A percentile compares a stretch with the other conserved stretches of the same genome.
phyloP scores from a whole-genome alignment of 2,113 vertebrate species.

The Etheostoma spectabile region DNA sequence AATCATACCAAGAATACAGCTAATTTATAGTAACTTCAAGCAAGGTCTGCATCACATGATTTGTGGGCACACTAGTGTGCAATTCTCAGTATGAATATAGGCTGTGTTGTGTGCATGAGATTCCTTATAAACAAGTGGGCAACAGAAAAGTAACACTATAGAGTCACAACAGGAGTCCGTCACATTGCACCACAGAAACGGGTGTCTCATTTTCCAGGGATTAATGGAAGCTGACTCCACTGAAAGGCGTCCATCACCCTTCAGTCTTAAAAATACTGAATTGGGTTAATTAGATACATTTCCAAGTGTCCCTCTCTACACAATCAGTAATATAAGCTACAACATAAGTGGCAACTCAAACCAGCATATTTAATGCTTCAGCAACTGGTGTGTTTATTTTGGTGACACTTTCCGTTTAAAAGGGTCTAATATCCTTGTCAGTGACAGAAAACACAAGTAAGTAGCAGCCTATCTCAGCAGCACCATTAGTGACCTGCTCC shows the following conservation, averaged over 20 bases:
- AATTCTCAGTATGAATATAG: background rate
- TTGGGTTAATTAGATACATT: constrained; percentile 39
- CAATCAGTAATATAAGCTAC: background rate
- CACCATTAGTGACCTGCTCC: constrained; percentile 44
- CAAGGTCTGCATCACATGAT: background rate
- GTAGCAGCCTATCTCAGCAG: constrained; percentile 18
- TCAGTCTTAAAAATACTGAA: constrained; percentile 4
- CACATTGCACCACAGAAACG: constrained; percentile 22
- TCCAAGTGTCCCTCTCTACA: background rate
- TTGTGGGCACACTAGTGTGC: background rate
- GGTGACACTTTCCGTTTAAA: background rate
- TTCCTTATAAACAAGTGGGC: background rate
- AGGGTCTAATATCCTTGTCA: background rate
- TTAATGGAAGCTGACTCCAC: constrained; percentile 58
- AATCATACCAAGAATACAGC: constrained; percentile 55
- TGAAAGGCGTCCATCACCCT: constrained; percentile 31
- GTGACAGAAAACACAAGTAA: constrained; percentile 25
- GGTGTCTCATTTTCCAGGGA: constrained; percentile 41
- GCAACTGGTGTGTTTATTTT: constrained; percentile 12
- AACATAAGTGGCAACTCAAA: constrained; percentile 27
- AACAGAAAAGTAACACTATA: background rate
- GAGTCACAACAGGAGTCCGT: constrained; percentile 6
- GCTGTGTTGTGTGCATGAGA: background rate
- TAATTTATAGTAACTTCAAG: constrained; percentile 47
- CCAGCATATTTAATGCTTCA: background rate